Evolutionary conservation across 2,888 invertebrate genomes (phyloP), one percentile per base, ranked within the genome.

Genomic region (Calameuta pallipes): DNA sequence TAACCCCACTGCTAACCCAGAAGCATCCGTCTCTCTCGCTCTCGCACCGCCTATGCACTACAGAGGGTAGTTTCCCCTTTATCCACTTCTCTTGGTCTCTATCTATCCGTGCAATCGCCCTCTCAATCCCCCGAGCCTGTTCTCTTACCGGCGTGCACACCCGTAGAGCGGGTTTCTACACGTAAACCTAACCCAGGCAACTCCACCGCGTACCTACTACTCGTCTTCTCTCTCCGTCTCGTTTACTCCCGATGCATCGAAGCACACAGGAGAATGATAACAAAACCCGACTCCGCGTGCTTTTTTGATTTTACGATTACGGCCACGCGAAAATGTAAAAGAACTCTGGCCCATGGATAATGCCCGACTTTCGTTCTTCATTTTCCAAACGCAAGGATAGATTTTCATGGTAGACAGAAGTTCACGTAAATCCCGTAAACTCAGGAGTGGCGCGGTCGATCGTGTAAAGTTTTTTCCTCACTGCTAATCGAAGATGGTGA

Each of bases 251-350:
- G 12, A 12, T 33, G 70, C 33, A 70, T 15, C 4, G 4, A 15
- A 30, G 11, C 11, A 30, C 15, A 70, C 11, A 30, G 4, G 15
- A 15, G 15, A 41, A 15, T 15, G 41, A 41, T 15, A 15, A 4
- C 0, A 15, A 41, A 84, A 83, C 81, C 86, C 86, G 86, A 85
- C 88, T 84, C 85, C 85, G 83, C 87, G 85, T 88, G 89, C 88
- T 87, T 85, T 87, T 85, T 89, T 90, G 90, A 91, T 88, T 91
- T 90, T 91, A 90, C 87, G 90, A 90, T 88, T 88, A 88, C 85
- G 88, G 86, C 83, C 87, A 83, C 86, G 84, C 83, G 87, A 85
- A 86, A 87, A 89, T 86, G 85, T 88, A 88, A 88, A 88, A 88
- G 84, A 83, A 33, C 74, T 56, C 77, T 80, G 77, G 79, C 80